A percentile compares a stretch with the other conserved stretches of the same genome.
These are phyloP conservation scores for Tinamus guttatus DNA, from an alignment of 2,113 vertebrate genomes.

Conservation along the genomic window DNA sequence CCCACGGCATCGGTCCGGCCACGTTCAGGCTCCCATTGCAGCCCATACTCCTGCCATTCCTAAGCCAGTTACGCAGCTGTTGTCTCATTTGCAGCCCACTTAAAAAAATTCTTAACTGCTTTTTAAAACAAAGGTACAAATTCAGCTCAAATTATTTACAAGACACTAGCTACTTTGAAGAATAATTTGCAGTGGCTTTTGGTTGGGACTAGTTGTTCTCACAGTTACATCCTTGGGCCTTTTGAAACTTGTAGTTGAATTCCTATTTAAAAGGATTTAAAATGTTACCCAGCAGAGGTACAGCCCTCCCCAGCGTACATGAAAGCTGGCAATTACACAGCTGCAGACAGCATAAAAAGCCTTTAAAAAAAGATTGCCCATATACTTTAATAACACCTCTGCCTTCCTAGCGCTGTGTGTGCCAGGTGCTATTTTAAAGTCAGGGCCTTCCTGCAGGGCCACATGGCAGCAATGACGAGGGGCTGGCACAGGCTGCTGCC, in stretches of 20 bases:
- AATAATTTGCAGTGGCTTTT: background rate
- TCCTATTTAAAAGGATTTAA: background rate
- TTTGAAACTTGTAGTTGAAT: background rate
- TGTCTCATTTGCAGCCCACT: background rate
- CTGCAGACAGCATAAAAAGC: background rate
- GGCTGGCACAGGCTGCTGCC: background rate
- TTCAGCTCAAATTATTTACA: background rate
- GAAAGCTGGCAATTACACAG: constrained; percentile 40
- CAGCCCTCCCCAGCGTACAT: background rate
- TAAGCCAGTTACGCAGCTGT: background rate
- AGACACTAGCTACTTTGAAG: background rate
- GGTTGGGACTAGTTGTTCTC: background rate
- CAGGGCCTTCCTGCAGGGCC: background rate
- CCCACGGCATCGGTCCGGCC: background rate
- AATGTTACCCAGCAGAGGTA: background rate
- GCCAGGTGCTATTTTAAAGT: background rate
- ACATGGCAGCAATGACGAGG: background rate
- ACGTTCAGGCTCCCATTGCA: background rate
- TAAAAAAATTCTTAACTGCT: background rate
- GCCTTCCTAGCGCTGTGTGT: background rate
- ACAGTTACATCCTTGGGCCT: background rate
- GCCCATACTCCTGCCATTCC: background rate
- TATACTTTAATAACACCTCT: background rate
- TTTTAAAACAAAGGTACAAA: background rate
- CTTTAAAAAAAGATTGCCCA: background rate